Conservation (phyloP, 2,797 vertebrate species). For the Pipistrellus nathusii region DNA sequence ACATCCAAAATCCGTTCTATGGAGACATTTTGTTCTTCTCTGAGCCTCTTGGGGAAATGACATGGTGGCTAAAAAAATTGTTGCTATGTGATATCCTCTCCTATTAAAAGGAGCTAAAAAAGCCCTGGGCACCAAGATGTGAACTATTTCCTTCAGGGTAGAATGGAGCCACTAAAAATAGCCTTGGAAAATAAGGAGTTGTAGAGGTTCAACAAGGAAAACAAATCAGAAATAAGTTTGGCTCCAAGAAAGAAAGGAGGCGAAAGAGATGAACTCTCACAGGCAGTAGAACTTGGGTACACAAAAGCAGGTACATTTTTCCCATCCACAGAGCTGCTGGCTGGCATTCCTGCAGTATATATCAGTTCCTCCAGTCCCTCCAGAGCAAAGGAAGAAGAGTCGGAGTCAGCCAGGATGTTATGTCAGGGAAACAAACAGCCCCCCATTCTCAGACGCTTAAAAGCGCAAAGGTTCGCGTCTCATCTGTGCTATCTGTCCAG, state of each 20-base stretch:
- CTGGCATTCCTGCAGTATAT: slow-evolving; percentile 52
- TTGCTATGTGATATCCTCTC: slow-evolving; percentile 84
- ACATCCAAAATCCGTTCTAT: slow-evolving; percentile 74
- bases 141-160: slow-evolving; percentile 83
- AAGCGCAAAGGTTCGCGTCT: neutral
- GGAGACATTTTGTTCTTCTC: slow-evolving; percentile 87
- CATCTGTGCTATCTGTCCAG: neutral
- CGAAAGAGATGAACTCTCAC: slow-evolving; percentile 61
- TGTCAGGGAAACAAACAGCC: slow-evolving; percentile 56
- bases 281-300: slow-evolving; percentile 60
- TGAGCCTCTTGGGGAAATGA: slow-evolving; percentile 85
- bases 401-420: slow-evolving; percentile 26
- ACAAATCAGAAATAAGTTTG: slow-evolving; percentile 83
- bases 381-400: slow-evolving; percentile 52
- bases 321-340: slow-evolving; percentile 63
- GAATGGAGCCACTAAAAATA: slow-evolving; percentile 85
- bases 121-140: slow-evolving; percentile 79
- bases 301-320: slow-evolving; percentile 61
- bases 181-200: slow-evolving; percentile 81
- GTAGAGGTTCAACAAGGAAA: slow-evolving; percentile 81
- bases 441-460: slow-evolving; percentile 18
- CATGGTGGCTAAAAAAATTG: slow-evolving; percentile 83
- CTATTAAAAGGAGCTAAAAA: slow-evolving; percentile 85
- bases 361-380: slow-evolving; percentile 72
- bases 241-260: slow-evolving; percentile 56